Percentiles rank a stretch among this genome's conserved stretches.
phyloP scores from a whole-genome alignment of 2,113 vertebrate species.

The Bufo gargarizans region DNA sequence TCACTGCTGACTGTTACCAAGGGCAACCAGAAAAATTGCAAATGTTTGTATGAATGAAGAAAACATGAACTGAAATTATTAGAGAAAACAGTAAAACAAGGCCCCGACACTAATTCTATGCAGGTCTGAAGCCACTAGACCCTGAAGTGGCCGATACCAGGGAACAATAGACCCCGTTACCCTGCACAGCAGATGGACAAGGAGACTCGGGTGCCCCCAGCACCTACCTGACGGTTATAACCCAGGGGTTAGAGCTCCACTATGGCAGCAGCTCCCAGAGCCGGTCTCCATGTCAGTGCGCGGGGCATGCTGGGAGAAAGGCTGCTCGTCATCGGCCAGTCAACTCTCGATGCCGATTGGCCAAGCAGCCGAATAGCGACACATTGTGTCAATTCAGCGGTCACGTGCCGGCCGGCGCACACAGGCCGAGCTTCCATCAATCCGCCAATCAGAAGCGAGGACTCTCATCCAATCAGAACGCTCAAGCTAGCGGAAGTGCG shows the following conservation, averaged over 20 bases:
- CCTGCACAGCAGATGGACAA: background rate
- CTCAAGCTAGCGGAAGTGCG: background rate
- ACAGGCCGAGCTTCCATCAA: background rate
- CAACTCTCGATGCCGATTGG: background rate
- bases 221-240: background rate
- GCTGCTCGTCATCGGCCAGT: background rate
- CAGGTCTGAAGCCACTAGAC: background rate
- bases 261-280: background rate
- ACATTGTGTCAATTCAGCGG: background rate
- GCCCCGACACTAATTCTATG: too few species aligned
- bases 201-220: background rate
- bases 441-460: background rate
- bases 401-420: background rate
- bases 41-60: too few species aligned
- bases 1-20: too few species aligned
- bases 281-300: background rate
- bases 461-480: background rate
- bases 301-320: conserved; percentile 10
- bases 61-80: too few species aligned
- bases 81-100: too few species aligned
- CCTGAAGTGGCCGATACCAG: background rate
- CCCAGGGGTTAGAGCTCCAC: too few species aligned
- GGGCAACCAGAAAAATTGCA: too few species aligned
- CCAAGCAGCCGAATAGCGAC: background rate
- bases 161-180: background rate